Percentiles rank a stretch among this genome's conserved stretches.
phyloP scores from a whole-genome alignment of 2,888 invertebrate genomes.

The Drosophila eohydei region DNA sequence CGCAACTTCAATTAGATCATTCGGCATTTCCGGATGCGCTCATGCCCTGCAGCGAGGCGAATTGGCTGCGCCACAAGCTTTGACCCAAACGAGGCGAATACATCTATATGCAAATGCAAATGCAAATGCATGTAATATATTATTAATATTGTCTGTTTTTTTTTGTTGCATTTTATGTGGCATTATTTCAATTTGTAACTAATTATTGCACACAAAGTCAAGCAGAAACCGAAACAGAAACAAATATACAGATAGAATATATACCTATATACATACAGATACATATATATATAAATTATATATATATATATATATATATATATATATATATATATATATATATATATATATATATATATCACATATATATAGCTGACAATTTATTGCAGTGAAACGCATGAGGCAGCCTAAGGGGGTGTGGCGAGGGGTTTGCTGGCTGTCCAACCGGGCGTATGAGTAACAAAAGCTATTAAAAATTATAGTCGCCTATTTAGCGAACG shows the following conservation, averaged over 20 bases:
- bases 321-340: background rate
- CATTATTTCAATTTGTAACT: conserved; percentile 60
- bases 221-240: conserved; percentile 7
- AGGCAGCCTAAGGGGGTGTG: background rate
- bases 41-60: conserved; percentile 8
- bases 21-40: conserved; percentile 59
- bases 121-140: conserved; percentile 28
- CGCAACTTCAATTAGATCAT: conserved; percentile 39
- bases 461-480: conserved; percentile 70
- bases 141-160: conserved; percentile 2
- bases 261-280: background rate
- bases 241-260: background rate
- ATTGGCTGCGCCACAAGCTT: background rate
- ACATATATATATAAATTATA: conserved; percentile 16
- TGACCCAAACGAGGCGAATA: conserved; percentile 1
- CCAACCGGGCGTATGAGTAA: conserved; percentile 61
- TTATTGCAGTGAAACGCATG: conserved; percentile 51
- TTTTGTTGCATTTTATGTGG: conserved; percentile 43
- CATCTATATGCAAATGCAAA: conserved; percentile 67
- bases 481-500: conserved; percentile 59
- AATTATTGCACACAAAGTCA: conserved; percentile 70
- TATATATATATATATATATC: conserved; percentile 12
- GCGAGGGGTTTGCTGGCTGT: background rate
- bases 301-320: conserved; percentile 19
- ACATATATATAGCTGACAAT: conserved; percentile 41